A percentile compares a stretch with the other conserved stretches of the same genome.
These are phyloP conservation scores for Leguminivora glycinivorella DNA, from an alignment of 1,140 invertebrate species.

Conservation along the genomic window DNA sequence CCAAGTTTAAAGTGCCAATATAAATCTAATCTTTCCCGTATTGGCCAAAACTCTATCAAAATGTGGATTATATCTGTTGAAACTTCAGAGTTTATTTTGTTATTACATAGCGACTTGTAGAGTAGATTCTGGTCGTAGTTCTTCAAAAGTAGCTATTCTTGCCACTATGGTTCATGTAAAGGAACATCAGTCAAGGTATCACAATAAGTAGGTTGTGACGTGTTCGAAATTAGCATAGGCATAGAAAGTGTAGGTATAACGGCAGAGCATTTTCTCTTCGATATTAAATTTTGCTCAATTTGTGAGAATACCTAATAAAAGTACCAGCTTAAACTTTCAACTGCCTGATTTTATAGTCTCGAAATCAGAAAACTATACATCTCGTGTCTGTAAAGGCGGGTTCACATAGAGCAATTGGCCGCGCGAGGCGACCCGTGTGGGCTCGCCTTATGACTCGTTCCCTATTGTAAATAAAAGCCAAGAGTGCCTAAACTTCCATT, in stretches of 20 bases:
- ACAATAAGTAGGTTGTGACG: conserved; percentile 1
- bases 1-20: conserved; percentile 42
- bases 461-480: conserved; percentile 39
- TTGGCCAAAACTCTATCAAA: conserved; percentile 22
- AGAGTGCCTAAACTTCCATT: conserved; percentile 38
- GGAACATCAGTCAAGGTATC: background rate
- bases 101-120: conserved; percentile 35
- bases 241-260: conserved; percentile 14
- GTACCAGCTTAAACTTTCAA: background rate
- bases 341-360: background rate
- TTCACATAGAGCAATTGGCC: no score
- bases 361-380: conserved; percentile 3
- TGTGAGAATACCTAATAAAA: no score
- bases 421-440: no score
- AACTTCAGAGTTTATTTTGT: conserved; percentile 57
- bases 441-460: conserved; percentile 32
- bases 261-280: background rate
- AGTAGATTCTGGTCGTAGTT: background rate
- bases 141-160: conserved; percentile 19
- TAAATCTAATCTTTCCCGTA: conserved; percentile 27
- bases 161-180: conserved; percentile 7
- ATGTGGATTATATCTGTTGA: conserved; percentile 46
- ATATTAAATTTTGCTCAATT: no score
- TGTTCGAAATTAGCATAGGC: background rate
- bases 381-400: background rate